phyloP scores from a whole-genome alignment of 2,113 vertebrate genomes.

The Pygoscelis adeliae region DNA sequence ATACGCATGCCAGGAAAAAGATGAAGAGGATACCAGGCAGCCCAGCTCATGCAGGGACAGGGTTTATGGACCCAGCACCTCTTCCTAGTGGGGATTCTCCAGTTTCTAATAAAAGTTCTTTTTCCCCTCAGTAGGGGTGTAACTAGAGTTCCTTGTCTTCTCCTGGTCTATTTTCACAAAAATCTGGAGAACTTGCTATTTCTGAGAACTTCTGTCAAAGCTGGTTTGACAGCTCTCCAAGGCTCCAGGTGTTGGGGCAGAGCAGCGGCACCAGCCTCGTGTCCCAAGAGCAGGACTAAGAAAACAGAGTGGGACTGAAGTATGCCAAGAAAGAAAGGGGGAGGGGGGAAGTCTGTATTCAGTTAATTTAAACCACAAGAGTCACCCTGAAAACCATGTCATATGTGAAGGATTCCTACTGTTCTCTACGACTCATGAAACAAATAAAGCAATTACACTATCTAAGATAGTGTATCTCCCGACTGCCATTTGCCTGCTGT shows the following conservation, averaged over 20 bases:
- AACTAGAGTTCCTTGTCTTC: neutral
- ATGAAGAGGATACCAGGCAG: neutral
- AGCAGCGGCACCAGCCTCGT: accelerated
- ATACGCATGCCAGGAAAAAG: neutral
- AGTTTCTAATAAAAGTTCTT: neutral
- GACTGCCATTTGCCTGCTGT: neutral
- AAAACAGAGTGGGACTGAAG: neutral
- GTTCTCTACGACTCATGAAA: neutral
- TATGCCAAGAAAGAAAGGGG: accelerated
- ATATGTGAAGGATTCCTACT: neutral
- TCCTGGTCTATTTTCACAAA: neutral
- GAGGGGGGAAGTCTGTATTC: accelerated
- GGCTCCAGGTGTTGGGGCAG: accelerated
- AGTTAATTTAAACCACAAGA: neutral
- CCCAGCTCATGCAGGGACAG: neutral
- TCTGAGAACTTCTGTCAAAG: neutral
- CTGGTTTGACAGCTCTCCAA: neutral
- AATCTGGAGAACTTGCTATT: accelerated
- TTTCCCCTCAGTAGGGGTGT: neutral
- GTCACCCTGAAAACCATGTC: neutral
- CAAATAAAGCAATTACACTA: neutral
- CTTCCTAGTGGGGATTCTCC: neutral
- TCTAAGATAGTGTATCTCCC: neutral
- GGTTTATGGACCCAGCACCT: neutral
- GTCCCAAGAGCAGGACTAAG: accelerated